Evolutionary conservation across 2,888 invertebrate species (phyloP).

Genomic region (Onthophagus sagittarius): DNA sequence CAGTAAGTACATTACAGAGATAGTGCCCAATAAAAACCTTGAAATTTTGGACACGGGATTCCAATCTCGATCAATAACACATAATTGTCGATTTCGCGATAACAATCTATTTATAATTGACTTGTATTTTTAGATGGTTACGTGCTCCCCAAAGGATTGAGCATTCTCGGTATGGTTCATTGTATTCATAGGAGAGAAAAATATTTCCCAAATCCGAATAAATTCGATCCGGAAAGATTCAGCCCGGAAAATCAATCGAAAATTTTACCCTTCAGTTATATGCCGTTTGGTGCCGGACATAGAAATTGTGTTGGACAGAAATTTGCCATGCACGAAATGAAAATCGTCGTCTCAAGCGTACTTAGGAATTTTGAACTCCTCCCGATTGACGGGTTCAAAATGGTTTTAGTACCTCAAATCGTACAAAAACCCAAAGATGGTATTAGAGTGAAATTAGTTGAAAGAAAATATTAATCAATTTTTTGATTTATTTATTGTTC

Average conservation of each 20-base stretch:
- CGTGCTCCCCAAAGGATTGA: conserved; percentile 23
- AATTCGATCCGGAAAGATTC: conserved; percentile 43
- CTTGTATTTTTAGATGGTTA: conserved; percentile 20
- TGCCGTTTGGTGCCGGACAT: conserved; percentile 42
- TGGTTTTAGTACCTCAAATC: conserved; percentile 20
- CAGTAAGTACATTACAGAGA: conserved; percentile 29
- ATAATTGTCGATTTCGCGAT: not conserved
- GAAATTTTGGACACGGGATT: not conserved
- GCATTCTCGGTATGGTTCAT: conserved; percentile 17
- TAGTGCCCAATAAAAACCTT: not conserved
- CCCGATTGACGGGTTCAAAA: conserved; percentile 23
- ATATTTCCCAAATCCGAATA: conserved; percentile 46
- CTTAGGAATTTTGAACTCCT: conserved; percentile 48
- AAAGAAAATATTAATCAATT: conserved; percentile 14
- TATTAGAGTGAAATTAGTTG: conserved; percentile 14
- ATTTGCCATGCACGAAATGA: conserved; percentile 53
- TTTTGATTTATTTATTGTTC: not conserved
- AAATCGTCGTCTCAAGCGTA: conserved; percentile 51
- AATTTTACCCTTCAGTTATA: conserved; percentile 38
- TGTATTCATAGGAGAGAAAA: conserved; percentile 47
- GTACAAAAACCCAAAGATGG: conserved; percentile 21
- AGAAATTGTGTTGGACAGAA: conserved; percentile 45
- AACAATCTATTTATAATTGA: not conserved
- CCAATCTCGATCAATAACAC: not conserved
- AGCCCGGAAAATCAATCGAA: conserved; percentile 35